Evolutionary conservation across 2,888 invertebrate genomes (phyloP).

Genomic region (Platycheirus albimanus): DNA sequence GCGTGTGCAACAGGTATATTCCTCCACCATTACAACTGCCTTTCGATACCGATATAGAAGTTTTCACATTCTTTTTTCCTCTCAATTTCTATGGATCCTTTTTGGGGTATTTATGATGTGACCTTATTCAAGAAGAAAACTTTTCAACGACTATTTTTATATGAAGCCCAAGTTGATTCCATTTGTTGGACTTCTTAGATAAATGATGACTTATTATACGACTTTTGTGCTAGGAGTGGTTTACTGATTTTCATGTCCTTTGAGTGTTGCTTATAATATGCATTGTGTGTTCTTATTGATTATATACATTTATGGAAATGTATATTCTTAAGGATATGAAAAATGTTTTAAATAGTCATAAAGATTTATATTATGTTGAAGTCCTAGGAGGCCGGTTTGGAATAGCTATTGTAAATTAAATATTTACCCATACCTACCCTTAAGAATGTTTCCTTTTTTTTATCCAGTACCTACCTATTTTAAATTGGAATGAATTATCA

Average conservation of each 20-base stretch:
- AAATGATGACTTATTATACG: background rate
- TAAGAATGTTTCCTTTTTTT: too few relatives aligned
- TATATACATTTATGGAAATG: too few relatives aligned
- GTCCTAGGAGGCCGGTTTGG: too few relatives aligned
- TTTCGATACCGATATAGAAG: conserved; percentile 26
- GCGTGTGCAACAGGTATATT: conserved; percentile 60
- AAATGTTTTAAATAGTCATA: too few relatives aligned
- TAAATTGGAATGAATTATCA: too few relatives aligned
- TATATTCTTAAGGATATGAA: too few relatives aligned
- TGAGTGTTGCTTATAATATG: background rate
- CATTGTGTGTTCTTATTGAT: background rate
- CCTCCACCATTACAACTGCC: background rate
- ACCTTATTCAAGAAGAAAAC: conserved; percentile 22
- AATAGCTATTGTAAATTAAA: too few relatives aligned
- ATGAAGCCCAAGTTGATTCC: background rate
- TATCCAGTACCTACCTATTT: too few relatives aligned
- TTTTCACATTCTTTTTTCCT: conserved; percentile 38
- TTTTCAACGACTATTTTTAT: conserved; percentile 28
- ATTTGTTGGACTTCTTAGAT: conserved; percentile 34
- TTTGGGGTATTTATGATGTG: conserved; percentile 41
- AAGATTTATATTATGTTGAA: too few relatives aligned
- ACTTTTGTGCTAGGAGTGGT: background rate
- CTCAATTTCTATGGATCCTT: conserved; percentile 37
- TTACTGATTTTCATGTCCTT: background rate
- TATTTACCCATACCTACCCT: too few relatives aligned